Evolutionary conservation across 2,888 invertebrate genomes (phyloP), one percentile per base, ranked within the genome.

Genomic region (Nemoura dubitans): DNA sequence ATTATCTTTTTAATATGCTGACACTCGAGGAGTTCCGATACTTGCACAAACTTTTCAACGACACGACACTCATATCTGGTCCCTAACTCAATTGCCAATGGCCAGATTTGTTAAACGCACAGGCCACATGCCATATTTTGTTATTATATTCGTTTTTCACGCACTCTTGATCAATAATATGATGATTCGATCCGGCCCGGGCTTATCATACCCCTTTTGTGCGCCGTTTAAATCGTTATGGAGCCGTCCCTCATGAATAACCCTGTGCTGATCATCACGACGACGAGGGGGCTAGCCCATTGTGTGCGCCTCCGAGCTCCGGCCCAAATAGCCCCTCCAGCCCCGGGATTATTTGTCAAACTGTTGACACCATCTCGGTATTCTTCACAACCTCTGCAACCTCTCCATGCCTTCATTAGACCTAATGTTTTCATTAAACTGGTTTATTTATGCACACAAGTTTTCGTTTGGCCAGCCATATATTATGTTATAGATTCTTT

Each of bases 141-240:
- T 80, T 81, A 30, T 30, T 81, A 29, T 30, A 81, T 29, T 28
- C 81, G 83, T 36, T 86, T 86, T 87, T 87, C 85, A 87, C 87
- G 87, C 86, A 86, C 87, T 83, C 87, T 87, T 87, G 87, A 87
- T 87, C 87, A 87, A 86, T 59, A 59, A 59, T 87, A 29, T 81
- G 78, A 78, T 78, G 27, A 42, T 42, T n/a, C 27, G 84, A 84
- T 84, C 84, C 84, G 10, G 59, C 29, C 76, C 76, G 76, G 83
- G 76, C 84, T 86, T 76, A 86, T 86, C 86, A 86, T 77, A 86
- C 86, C 83, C 83, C 86, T 83, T 86, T 86, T 86, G 81, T 83
- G 81, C 36, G 27, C 81, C 86, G 80, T 82, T 87, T 87, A 87
- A 86, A 86, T 87, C 85, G 85, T 82, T 87, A 80, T 82, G 85